These are phyloP conservation scores for Drosophila longiperda DNA, from an alignment of 2,888 invertebrate species.

Conservation along the genomic window DNA sequence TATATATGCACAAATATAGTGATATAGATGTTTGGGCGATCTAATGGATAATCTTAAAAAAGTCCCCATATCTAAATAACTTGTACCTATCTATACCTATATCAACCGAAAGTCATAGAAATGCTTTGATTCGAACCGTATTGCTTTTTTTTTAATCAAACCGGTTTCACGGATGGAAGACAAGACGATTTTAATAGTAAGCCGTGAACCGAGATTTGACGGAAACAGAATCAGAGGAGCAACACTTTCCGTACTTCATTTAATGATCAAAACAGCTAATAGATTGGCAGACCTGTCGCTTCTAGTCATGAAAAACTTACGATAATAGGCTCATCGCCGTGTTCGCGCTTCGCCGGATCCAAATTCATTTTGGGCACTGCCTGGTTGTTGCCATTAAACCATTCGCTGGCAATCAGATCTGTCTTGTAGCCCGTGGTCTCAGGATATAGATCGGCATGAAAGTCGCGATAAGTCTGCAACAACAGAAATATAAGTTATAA, in stretches of 20 bases:
- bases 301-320: constrained; percentile 85
- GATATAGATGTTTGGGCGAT: background rate
- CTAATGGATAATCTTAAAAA: background rate
- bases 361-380: constrained; percentile 93
- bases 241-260: background rate
- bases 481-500: background rate
- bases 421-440: constrained; percentile 94
- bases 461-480: constrained; percentile 93
- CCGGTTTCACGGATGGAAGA: background rate
- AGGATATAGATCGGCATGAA: constrained; percentile 97
- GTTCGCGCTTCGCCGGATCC: constrained; percentile 90
- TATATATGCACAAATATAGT: background rate
- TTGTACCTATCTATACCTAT: background rate
- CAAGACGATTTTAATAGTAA: background rate
- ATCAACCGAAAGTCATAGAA: background rate
- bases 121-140: background rate
- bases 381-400: constrained; percentile 92
- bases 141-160: background rate
- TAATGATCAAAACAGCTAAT: background rate
- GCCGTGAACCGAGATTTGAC: background rate
- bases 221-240: background rate
- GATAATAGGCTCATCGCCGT: constrained; percentile 87
- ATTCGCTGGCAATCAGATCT: constrained; percentile 91
- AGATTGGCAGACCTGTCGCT: background rate
- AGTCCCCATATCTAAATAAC: background rate